Percentiles rank a stretch among this genome's conserved stretches.
Evolutionary conservation across 1,140 invertebrate species (phyloP).

Genomic region (Patella vulgata): DNA sequence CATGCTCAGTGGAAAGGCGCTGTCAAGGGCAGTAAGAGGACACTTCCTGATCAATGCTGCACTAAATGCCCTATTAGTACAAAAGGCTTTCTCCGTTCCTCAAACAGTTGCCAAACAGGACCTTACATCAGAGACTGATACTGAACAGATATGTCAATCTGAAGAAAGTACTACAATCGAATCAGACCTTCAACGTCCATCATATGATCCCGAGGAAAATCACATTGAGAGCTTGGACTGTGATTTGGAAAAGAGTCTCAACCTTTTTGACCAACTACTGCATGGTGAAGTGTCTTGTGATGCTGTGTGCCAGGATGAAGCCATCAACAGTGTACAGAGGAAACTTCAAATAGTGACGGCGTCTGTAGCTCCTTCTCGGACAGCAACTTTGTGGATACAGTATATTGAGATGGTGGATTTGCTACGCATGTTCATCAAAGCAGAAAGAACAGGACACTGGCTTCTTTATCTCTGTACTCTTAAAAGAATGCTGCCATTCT

Average conservation of each 20-base stretch:
- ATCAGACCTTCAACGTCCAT: background rate
- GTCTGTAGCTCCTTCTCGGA: too few relatives aligned
- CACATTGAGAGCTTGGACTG: constrained; percentile 65
- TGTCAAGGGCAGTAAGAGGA: constrained; percentile 24
- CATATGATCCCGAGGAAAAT: constrained; percentile 61
- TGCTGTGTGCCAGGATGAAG: too few relatives aligned
- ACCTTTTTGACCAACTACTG: too few relatives aligned
- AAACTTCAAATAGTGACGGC: too few relatives aligned
- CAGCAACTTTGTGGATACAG: too few relatives aligned
- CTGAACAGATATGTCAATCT: background rate
- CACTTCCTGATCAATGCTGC: constrained; percentile 29
- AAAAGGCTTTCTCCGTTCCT: background rate
- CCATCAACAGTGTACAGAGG: constrained; percentile 65
- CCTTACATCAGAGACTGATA: background rate
- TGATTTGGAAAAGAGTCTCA: too few relatives aligned
- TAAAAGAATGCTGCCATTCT: background rate
- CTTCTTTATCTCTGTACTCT: constrained; percentile 42
- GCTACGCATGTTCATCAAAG: too few relatives aligned
- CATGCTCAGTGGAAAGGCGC: constrained; percentile 35
- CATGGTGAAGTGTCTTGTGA: too few relatives aligned
- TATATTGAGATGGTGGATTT: too few relatives aligned
- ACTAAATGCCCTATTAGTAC: constrained; percentile 19
- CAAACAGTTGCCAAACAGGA: too few relatives aligned
- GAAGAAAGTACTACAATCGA: background rate
- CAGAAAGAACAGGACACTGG: too few relatives aligned